Base-by-base conservation (phyloP, 2,888 invertebrate species). In the Anaspis maculata region DNA sequence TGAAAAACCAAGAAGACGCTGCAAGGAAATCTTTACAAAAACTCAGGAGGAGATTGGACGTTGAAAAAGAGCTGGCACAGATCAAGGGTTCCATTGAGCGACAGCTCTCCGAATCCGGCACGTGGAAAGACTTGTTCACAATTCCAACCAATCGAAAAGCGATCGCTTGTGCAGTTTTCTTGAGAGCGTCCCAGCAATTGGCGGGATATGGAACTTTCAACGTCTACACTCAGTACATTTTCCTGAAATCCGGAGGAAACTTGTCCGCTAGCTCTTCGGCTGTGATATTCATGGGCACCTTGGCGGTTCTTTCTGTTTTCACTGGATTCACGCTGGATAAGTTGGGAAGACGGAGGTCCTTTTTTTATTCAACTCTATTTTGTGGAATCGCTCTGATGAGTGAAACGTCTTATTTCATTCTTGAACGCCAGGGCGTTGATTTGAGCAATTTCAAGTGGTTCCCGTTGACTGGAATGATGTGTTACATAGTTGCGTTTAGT, bases 71-170 rank as follows among this genome's bases (percentile, higher is more conserved):
- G 27, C 49, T 57, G 28, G 12, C 24, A 6, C 21, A 37, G 9
- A 35, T 59, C 15, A 50, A 50, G 30, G 25, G 19, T 13, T 58
- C 51, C 30, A 55, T 59, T 13, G 44, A 49, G 13, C 34, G 57
- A 19, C 60, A 60, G 41, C 39, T 58, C 33, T 54, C 57, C 1
- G 61, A 62, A 45, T 42, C 52, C 2, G 60, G 56, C 6, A 46
- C 42, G n/a, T 56, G 55, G 48, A 53, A 44, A 34, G 59, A 61
- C 30, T 32, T 61, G 3, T 44, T 57, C 25, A 34, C 27, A 9
- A 54, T 59, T 23, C 19, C 25, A 3, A 52, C 51, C 19, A 59
- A 61, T 25, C 38, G 54, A 30, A 56, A 42, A 35, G 57, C 58
- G 1, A 32, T 61, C 6, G 27, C 45, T 7, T 53, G 57, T 11